Percentiles rank a stretch among this genome's conserved stretches.
These are phyloP conservation scores for Myotis pilosus DNA, from an alignment of 2,797 vertebrate species.

Conservation along the genomic window DNA sequence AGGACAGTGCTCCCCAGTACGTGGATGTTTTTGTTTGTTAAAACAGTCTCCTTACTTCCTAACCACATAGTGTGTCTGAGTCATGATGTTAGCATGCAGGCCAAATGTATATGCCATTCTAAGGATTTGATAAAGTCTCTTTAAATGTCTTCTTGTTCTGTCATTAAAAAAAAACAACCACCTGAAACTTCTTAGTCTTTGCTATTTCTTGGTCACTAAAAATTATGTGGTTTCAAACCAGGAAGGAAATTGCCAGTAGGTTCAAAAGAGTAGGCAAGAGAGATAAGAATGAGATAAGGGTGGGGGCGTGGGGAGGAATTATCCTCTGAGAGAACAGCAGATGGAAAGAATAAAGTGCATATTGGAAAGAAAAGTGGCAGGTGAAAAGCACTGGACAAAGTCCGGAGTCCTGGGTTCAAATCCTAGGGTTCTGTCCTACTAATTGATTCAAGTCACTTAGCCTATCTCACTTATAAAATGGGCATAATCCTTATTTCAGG, in stretches of 20 bases:
- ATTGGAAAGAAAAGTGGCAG: not conserved
- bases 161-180: not conserved
- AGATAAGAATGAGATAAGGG: not conserved
- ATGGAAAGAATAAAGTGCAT: not conserved
- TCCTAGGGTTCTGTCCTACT: not conserved
- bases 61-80: not conserved
- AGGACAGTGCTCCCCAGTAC: not conserved
- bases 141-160: not conserved
- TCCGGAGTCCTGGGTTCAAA: not conserved
- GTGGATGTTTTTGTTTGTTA: not conserved
- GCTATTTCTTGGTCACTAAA: slow-evolving; percentile 4
- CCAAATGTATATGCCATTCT: not conserved
- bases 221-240: slow-evolving; percentile 38
- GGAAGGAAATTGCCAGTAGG: slow-evolving; percentile 12
- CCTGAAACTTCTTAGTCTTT: not conserved
- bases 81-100: not conserved
- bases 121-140: not conserved
- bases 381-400: not conserved
- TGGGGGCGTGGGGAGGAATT: not conserved
- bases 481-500: not conserved
- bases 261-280: not conserved
- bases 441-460: not conserved
- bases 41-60: not conserved
- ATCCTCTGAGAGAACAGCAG: not conserved
- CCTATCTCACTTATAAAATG: not conserved